Percentiles rank a stretch among this genome's conserved stretches.
Evolutionary conservation across 2,113 vertebrate genomes (phyloP).

Genomic region (Glaucidium brasilianum): DNA sequence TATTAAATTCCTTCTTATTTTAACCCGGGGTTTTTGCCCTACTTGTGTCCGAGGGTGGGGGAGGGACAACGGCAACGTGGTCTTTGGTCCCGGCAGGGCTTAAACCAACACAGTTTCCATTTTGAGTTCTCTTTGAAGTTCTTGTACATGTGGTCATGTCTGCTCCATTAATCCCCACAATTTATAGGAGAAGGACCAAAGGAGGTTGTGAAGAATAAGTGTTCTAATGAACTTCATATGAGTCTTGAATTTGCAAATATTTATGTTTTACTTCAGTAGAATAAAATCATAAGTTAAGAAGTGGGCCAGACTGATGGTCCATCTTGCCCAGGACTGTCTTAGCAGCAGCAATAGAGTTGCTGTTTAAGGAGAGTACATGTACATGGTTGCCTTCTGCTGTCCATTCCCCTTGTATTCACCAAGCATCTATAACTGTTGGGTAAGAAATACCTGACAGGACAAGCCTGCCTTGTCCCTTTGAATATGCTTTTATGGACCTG

Average conservation of each 20-base stretch:
- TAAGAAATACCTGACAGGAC: neutral
- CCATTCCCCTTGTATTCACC: neutral
- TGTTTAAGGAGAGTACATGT: neutral
- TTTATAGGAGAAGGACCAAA: neutral
- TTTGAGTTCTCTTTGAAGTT: neutral
- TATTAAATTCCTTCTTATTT: too few species aligned
- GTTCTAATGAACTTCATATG: neutral
- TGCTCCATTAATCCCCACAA: neutral
- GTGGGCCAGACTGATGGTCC: neutral
- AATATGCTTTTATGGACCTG: neutral
- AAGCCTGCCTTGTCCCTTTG: neutral
- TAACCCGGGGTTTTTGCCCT: too few species aligned
- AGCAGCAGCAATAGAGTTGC: neutral
- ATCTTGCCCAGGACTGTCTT: neutral
- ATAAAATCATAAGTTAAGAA: neutral
- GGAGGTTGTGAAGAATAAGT: neutral
- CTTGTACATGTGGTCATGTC: neutral
- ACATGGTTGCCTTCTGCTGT: neutral
- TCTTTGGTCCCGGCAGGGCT: too few species aligned
- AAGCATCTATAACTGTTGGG: neutral
- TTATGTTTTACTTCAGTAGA: neutral
- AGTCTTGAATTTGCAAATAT: neutral
- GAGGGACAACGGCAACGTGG: too few species aligned
- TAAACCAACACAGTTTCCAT: too few species aligned
- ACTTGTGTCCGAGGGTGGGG: too few species aligned